Evolutionary conservation across 2,888 invertebrate species (phyloP).

Genomic region (Micropterix aruncella): DNA sequence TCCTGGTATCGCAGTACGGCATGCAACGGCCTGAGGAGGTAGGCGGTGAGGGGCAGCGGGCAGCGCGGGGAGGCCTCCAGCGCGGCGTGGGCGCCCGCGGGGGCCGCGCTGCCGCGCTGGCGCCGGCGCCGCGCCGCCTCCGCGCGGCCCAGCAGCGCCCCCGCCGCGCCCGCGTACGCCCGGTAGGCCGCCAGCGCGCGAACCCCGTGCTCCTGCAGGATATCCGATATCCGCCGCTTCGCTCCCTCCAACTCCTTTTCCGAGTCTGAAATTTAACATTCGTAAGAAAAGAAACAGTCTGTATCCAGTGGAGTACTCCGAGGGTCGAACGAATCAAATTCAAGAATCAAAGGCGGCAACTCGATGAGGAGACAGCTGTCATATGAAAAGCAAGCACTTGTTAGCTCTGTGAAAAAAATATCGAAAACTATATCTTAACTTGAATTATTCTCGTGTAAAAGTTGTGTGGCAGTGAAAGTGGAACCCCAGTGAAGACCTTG

Average conservation of each 20-base stretch:
- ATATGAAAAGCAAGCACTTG: no score
- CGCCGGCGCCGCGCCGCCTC: conserved; percentile 60
- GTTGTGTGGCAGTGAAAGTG: no score
- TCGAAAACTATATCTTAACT: no score
- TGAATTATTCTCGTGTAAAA: no score
- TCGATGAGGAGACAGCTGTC: no score
- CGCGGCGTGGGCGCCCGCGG: conserved; percentile 17
- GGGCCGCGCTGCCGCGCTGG: conserved; percentile 57
- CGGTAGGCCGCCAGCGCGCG: conserved; percentile 61
- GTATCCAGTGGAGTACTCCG: no score
- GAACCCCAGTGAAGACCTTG: no score
- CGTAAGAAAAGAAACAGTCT: no score
- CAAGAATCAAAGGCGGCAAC: no score
- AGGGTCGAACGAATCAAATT: no score
- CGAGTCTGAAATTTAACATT: background rate
- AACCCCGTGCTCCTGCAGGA: conserved; percentile 51
- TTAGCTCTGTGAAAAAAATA: no score
- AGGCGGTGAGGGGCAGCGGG: conserved; percentile 62
- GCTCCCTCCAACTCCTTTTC: background rate
- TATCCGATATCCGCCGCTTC: conserved; percentile 45
- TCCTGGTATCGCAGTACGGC: conserved; percentile 73
- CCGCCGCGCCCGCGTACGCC: conserved; percentile 48
- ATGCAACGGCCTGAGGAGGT: conserved; percentile 72
- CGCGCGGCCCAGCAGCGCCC: conserved; percentile 66
- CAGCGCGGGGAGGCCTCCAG: conserved; percentile 10